Conservation (phyloP, 1,140 invertebrate species). For the Hylaeus anthracinus region DNA sequence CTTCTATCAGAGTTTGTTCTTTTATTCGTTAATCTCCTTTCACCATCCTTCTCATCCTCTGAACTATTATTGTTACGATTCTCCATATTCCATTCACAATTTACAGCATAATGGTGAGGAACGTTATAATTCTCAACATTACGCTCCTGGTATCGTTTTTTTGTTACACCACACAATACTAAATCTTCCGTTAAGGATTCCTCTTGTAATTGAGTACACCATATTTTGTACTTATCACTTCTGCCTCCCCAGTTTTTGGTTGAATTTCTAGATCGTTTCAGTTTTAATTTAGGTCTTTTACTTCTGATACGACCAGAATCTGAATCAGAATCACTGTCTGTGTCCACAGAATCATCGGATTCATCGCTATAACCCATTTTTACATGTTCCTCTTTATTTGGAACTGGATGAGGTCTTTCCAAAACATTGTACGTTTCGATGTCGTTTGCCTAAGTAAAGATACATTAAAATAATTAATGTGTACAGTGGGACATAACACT, state of each 20-base stretch:
- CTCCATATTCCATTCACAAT: slow-evolving; percentile 62
- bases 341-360: slow-evolving; percentile 77
- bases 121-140: slow-evolving; percentile 84
- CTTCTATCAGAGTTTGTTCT: slow-evolving; percentile 82
- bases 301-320: slow-evolving; percentile 66
- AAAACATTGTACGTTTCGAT: slow-evolving; percentile 75
- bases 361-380: slow-evolving; percentile 77
- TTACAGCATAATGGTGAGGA: slow-evolving; percentile 69
- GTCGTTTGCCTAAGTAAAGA: slow-evolving; percentile 67
- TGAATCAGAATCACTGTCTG: slow-evolving; percentile 80
- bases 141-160: slow-evolving; percentile 79
- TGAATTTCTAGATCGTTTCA: slow-evolving; percentile 73
- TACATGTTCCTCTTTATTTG: slow-evolving; percentile 53
- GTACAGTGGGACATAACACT: neutral
- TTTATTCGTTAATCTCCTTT: slow-evolving; percentile 80
- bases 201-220: slow-evolving; percentile 84
- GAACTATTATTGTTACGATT: slow-evolving; percentile 76
- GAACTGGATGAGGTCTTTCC: slow-evolving; percentile 69
- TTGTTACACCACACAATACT: slow-evolving; percentile 83
- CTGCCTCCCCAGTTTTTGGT: slow-evolving; percentile 46
- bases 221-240: slow-evolving; percentile 84
- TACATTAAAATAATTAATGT: slow-evolving; percentile 4
- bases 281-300: slow-evolving; percentile 76
- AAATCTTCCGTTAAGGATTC: slow-evolving; percentile 84
- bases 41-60: slow-evolving; percentile 76